A percentile compares a stretch with the other conserved stretches of the same genome.
Conservation (phyloP, 2,888 invertebrate species). For the Volucella bombylans region DNA sequence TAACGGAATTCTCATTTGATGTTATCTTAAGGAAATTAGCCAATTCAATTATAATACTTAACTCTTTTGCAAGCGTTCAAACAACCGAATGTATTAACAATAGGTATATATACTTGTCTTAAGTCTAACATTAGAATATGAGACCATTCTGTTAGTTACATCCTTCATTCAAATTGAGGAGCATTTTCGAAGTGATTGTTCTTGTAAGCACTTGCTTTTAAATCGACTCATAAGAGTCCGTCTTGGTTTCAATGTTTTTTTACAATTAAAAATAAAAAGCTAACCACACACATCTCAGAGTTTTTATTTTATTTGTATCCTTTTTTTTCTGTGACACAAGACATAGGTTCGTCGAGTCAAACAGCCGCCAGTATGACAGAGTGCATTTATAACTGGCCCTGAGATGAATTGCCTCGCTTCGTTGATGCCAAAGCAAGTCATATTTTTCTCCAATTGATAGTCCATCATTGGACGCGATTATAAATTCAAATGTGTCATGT, state of each 20-base stretch:
- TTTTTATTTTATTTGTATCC: constrained; percentile 25
- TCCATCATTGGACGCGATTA: constrained; percentile 75
- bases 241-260: constrained; percentile 20
- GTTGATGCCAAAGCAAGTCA: constrained; percentile 59
- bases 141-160: constrained; percentile 1
- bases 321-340: constrained; percentile 21
- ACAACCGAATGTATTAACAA: too few species aligned
- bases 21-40: too few species aligned
- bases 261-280: constrained; percentile 7
- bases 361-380: constrained; percentile 62
- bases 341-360: constrained; percentile 53
- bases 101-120: too few species aligned
- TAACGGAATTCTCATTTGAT: too few species aligned
- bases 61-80: too few species aligned
- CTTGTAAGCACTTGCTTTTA: constrained; percentile 4
- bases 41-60: too few species aligned
- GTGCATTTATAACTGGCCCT: constrained; percentile 53
- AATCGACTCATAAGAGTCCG: background rate
- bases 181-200: constrained; percentile 31
- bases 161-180: background rate
- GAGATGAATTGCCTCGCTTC: constrained; percentile 62
- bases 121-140: too few species aligned
- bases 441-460: constrained; percentile 75
- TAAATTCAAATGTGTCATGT: constrained; percentile 76
- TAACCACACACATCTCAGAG: constrained; percentile 7